phyloP scores from a whole-genome alignment of 2,888 invertebrate genomes.

The Flexamia atlantica region DNA sequence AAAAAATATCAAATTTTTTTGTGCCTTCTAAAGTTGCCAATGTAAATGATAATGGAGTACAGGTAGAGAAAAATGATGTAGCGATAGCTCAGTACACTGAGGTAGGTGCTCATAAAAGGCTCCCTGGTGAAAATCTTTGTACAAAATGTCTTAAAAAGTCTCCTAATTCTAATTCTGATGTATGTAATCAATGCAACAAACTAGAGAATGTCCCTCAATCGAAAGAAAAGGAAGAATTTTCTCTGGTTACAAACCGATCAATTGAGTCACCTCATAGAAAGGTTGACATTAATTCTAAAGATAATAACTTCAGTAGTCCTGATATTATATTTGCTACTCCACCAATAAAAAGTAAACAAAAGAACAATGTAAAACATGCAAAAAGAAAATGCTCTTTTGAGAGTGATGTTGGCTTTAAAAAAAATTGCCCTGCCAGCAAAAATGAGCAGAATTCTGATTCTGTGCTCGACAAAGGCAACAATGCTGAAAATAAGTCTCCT shows the following conservation, averaged over 20 bases:
- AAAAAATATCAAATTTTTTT: constrained; percentile 57
- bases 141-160: constrained; percentile 10
- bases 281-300: background rate
- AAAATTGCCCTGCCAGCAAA: background rate
- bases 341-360: constrained; percentile 29
- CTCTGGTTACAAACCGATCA: background rate
- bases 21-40: background rate
- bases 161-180: background rate
- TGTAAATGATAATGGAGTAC: background rate
- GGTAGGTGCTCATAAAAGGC: background rate
- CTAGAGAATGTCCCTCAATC: background rate
- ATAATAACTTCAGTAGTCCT: background rate
- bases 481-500: background rate
- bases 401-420: background rate
- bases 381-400: constrained; percentile 46
- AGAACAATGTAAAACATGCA: background rate
- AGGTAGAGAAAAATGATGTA: background rate
- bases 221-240: background rate
- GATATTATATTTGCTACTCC: constrained; percentile 35
- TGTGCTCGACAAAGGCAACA: background rate
- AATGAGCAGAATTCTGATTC: background rate
- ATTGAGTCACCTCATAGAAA: background rate
- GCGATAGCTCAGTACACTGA: background rate
- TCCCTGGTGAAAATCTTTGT: constrained; percentile 25
- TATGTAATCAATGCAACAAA: constrained; percentile 13